Percentiles rank a stretch among this genome's conserved stretches.
Evolutionary conservation across 2,888 invertebrate species (phyloP).

Genomic region (Argyra leucocephala): DNA sequence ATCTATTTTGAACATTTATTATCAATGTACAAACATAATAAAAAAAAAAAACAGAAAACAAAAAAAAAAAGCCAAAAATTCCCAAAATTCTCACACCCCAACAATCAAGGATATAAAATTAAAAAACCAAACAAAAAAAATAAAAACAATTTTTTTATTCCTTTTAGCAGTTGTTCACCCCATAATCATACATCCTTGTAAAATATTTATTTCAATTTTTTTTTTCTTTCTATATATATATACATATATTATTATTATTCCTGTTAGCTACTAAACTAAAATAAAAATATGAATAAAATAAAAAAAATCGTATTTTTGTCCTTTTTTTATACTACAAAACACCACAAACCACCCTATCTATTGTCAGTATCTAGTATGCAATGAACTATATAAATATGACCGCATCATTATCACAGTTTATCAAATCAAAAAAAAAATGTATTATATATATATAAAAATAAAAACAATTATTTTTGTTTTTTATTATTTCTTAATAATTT

Average conservation of each 20-base stretch:
- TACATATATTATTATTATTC: background rate
- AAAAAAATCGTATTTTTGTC: background rate
- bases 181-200: background rate
- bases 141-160: background rate
- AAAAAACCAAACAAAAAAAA: background rate
- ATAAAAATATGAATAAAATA: background rate
- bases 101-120: background rate
- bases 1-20: too few relatives aligned
- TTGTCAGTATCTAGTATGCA: too few relatives aligned
- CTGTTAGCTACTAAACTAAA: background rate
- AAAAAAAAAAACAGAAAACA: background rate
- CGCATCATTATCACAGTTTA: slow-evolving; percentile 4
- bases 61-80: background rate
- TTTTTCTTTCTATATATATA: background rate
- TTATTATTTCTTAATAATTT: too few relatives aligned
- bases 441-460: background rate
- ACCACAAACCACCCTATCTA: too few relatives aligned
- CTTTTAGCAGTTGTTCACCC: background rate
- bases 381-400: background rate
- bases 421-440: background rate
- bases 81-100: background rate
- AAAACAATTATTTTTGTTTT: background rate
- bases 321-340: background rate
- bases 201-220: background rate
- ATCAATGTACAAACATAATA: background rate